These are phyloP conservation scores for Drosophila teissieri DNA, from an alignment of 1,140 invertebrate genomes.

Conservation along the genomic window DNA sequence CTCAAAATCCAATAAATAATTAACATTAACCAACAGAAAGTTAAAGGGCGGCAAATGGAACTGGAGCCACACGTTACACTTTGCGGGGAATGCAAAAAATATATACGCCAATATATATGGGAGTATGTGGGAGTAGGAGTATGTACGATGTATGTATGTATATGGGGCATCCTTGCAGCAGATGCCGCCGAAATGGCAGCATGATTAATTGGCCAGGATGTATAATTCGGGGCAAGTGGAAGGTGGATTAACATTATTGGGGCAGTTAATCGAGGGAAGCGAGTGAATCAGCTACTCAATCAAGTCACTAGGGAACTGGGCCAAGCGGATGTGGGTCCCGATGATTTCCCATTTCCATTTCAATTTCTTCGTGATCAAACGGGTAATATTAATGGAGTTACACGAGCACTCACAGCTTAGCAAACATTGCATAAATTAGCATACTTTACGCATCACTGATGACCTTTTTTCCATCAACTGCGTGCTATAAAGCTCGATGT, in stretches of 20 bases:
- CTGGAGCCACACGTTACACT: neutral
- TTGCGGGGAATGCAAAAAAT: neutral
- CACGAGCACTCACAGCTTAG: too few species aligned
- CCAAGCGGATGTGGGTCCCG: too few species aligned
- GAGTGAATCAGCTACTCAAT: constrained; percentile 21
- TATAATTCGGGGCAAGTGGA: constrained; percentile 38
- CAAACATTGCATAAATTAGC: too few species aligned
- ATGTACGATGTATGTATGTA: neutral
- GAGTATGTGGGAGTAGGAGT: neutral
- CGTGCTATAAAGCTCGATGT: too few species aligned
- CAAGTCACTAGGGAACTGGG: neutral
- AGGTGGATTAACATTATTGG: constrained; percentile 17
- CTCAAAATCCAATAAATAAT: constrained; percentile 75
- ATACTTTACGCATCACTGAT: too few species aligned
- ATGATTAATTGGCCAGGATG: constrained; percentile 46
- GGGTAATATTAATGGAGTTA: neutral
- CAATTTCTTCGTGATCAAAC: neutral
- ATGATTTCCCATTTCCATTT: too few species aligned
- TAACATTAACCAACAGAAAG: constrained; percentile 42
- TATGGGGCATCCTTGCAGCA: neutral
- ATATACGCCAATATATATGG: neutral
- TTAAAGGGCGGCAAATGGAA: neutral
- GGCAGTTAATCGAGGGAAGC: constrained; percentile 29
- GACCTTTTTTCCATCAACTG: too few species aligned
- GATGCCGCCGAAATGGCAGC: constrained; percentile 3